Evolutionary conservation across 2,888 invertebrate species (phyloP).

Genomic region (Trichogramma dendrolimi): DNA sequence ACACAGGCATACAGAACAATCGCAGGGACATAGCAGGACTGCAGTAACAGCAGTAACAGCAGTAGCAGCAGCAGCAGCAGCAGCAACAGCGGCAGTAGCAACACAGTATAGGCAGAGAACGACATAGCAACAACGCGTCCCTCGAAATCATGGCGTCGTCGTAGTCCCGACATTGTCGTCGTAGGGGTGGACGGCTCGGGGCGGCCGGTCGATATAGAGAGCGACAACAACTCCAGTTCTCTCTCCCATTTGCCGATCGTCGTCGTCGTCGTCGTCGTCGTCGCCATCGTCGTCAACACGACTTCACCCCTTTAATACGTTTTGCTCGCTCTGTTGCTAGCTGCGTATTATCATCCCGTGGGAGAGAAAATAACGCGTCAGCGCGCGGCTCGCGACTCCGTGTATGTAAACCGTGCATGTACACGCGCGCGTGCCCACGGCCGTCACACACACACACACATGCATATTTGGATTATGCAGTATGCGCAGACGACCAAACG

Average conservation of each 20-base stretch:
- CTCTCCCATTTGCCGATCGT: conserved; percentile 14
- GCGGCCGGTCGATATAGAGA: conserved; percentile 44
- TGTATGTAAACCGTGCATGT: conserved; percentile 3
- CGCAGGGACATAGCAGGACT: conserved; percentile 9
- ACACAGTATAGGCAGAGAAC: no score
- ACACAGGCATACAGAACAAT: conserved; percentile 5
- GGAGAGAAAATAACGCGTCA: conserved; percentile 30
- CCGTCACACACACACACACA: no score
- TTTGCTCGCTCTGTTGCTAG: conserved; percentile 26
- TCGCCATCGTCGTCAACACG: conserved; percentile 1
- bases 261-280: conserved; percentile 7
- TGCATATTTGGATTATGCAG: no score
- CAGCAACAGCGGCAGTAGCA: no score
- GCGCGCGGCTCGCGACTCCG: conserved; percentile 8
- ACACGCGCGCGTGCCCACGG: no score
- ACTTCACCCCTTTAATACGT: conserved; percentile 18
- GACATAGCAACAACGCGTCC: background rate
- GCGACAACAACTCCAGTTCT: conserved; percentile 27
- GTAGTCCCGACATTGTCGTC: conserved; percentile 39
- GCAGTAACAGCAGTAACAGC: no score
- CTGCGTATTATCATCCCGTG: conserved; percentile 20
- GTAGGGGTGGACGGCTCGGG: conserved; percentile 36
- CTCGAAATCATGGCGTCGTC: conserved; percentile 23
- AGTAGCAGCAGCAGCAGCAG: no score
- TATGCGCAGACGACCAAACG: no score